phyloP scores from a whole-genome alignment of 2,113 vertebrate species.

The Rana temporaria region DNA sequence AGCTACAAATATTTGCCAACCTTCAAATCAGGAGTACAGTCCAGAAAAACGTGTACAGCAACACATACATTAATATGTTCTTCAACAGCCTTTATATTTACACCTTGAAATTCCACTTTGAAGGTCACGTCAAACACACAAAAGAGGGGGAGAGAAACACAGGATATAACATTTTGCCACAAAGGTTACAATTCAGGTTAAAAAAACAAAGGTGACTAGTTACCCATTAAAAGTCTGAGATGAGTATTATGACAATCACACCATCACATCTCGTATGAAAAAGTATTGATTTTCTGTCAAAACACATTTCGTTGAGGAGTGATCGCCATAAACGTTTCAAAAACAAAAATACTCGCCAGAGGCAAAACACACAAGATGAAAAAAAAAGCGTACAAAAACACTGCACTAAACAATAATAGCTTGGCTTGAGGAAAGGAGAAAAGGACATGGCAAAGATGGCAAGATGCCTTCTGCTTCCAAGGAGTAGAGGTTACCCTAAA shows the following conservation, averaged over 20 bases:
- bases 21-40: too few relatives aligned
- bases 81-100: constrained; percentile 9
- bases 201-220: constrained; percentile 72
- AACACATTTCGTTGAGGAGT: constrained; percentile 81
- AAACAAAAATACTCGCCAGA: constrained; percentile 71
- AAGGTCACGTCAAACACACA: constrained; percentile 12
- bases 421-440: constrained; percentile 62
- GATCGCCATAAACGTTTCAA: constrained; percentile 68
- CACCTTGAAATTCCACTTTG: background rate
- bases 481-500: constrained; percentile 61
- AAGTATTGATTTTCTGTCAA: constrained; percentile 95
- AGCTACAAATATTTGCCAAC: too few relatives aligned
- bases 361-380: constrained; percentile 74
- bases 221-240: constrained; percentile 75
- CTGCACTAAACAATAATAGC: constrained; percentile 64
- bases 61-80: background rate
- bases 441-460: constrained; percentile 63
- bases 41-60: too few relatives aligned
- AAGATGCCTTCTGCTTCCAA: constrained; percentile 57
- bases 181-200: constrained; percentile 76
- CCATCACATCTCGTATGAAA: constrained; percentile 82
- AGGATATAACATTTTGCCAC: constrained; percentile 60
- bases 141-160: constrained; percentile 28
- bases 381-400: constrained; percentile 69
- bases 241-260: constrained; percentile 82